phyloP scores from a whole-genome alignment of 2,888 invertebrate genomes.

The Limnephilus rhombicus region DNA sequence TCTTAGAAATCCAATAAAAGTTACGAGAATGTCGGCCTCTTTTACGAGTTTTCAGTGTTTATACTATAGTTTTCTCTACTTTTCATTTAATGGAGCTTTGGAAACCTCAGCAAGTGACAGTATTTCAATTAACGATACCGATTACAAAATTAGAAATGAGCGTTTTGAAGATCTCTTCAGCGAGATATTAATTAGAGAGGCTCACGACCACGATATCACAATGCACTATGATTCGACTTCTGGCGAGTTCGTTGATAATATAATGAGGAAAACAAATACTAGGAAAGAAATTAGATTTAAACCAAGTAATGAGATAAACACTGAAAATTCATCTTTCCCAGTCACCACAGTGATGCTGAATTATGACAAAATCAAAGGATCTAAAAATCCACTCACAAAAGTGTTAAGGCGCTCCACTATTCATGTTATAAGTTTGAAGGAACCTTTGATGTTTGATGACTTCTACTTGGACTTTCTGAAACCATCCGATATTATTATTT shows the following conservation, averaged over 20 bases:
- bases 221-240: slow-evolving; percentile 37
- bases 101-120: neutral
- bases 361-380: slow-evolving; percentile 25
- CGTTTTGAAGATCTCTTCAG: slow-evolving; percentile 9
- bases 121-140: neutral
- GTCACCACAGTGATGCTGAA: neutral
- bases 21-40: neutral
- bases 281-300: neutral
- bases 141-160: neutral
- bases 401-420: neutral
- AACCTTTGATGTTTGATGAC: slow-evolving; percentile 10
- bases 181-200: slow-evolving; percentile 8
- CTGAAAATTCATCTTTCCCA: neutral
- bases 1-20: neutral
- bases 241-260: neutral
- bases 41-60: neutral
- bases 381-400: neutral
- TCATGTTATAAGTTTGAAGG: slow-evolving; percentile 32
- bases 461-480: neutral
- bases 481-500: slow-evolving; percentile 16
- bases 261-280: neutral
- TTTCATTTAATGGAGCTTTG: neutral
- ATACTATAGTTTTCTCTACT: neutral
- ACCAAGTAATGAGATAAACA: neutral
- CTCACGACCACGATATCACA: neutral